Percentiles rank a stretch among this genome's conserved stretches.
Conservation (phyloP, 2,113 vertebrate species). For the Rhinogobius similis region DNA sequence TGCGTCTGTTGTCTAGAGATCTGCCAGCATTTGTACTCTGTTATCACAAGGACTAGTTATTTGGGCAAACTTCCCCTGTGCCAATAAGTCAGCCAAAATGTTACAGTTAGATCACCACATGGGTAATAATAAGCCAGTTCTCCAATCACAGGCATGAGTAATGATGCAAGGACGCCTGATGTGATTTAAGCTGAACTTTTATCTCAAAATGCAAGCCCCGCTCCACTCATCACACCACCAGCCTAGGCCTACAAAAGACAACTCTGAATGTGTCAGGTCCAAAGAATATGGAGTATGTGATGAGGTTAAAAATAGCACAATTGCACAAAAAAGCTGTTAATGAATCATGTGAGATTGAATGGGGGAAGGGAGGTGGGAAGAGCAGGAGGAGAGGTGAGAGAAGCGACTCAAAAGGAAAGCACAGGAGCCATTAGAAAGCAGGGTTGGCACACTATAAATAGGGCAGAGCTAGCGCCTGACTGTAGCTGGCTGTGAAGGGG, state of each 20-base stretch:
- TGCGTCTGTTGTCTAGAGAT: constrained; percentile 43
- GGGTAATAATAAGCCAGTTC: constrained; percentile 13
- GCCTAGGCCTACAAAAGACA: constrained; percentile 8
- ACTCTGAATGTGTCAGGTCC: constrained; percentile 18
- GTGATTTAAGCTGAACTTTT: constrained; percentile 19
- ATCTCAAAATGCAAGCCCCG: constrained; percentile 21
- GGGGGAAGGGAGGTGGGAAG: constrained; percentile 22
- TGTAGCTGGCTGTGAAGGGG: constrained; percentile 59
- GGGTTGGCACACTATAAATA: constrained; percentile 62
- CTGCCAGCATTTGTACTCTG: constrained; percentile 29
- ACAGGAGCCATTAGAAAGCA: constrained; percentile 56
- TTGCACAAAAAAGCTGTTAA: constrained; percentile 47
- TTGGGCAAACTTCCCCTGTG: constrained; percentile 39
- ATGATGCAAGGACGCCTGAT: constrained; percentile 24
- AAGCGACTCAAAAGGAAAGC: constrained; percentile 40
- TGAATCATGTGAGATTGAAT: constrained; percentile 46
- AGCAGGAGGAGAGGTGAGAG: constrained; percentile 40
- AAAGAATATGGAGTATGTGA: constrained; percentile 17
- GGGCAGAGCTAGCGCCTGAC: constrained; percentile 50
- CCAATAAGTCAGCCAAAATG: constrained; percentile 35
- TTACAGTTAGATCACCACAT: constrained; percentile 28
- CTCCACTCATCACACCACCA: constrained; percentile 15
- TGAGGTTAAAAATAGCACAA: constrained; percentile 52
- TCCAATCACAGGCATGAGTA: constrained; percentile 4
- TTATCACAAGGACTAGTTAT: constrained; percentile 48